Base-by-base conservation (phyloP, 1,140 invertebrate genomes). In the Radopholus similis region DNA sequence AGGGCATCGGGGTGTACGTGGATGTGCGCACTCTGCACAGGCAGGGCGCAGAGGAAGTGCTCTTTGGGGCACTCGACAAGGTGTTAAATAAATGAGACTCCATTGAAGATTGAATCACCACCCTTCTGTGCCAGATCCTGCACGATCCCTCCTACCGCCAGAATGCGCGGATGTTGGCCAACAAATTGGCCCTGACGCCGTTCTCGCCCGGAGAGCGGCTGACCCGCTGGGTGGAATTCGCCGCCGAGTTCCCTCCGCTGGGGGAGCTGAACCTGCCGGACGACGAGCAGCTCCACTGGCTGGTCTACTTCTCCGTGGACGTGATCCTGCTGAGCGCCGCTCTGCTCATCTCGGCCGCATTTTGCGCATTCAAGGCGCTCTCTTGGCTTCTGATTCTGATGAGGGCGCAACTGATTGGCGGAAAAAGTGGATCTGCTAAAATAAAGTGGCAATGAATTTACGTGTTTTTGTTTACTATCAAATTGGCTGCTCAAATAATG, bases 1-100 rank as follows among this genome's bases (percentile, higher is more conserved):
- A 74, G n/a, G 78, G 76, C 32, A 69, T 78, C 28, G 83, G 77
- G 11, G 42, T 72, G 4, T 53, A 38, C 6, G 23, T 83, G 44
- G 53, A 75, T 35, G 57, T 78, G 42, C 54, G 59, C 18, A 63
- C 64, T n/a, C 44, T 80, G 37, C 73, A 68, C 18, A 66, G 53
- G 11, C 51, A 77, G 9, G 32, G 28, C 21, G 49, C 63, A 37
- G 40, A 42, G 18, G 6, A 62, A 6, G 38, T 62, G 49, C 58
- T 62, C 8, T 4, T 15, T 23, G 28, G 32, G 2, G 58, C 58
- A 2, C 42, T 62, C 21, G 40, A 40, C 18, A 62, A 47, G 18
- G 34, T 60, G 35, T 18, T 21, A 13, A n/a, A 40, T n/a, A n/a
- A n/a, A n/a, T n/a, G n/a, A n/a, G n/a, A n/a, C n/a, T n/a, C n/a